These are phyloP conservation scores for Sebastes minor DNA, from an alignment of 2,797 vertebrate species.

Conservation along the genomic window DNA sequence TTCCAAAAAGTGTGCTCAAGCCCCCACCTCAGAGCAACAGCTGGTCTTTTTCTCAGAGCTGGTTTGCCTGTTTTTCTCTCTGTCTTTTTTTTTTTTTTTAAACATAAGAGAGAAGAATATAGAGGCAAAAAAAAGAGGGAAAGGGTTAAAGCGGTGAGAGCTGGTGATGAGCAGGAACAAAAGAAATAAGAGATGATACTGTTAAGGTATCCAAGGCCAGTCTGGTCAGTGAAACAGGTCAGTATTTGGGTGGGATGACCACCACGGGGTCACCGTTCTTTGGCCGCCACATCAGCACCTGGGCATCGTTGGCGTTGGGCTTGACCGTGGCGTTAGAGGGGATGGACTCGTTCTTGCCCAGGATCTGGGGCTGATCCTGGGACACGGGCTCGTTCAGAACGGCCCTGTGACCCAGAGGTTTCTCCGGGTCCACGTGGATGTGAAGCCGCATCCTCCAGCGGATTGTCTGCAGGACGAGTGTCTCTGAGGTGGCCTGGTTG, in stretches of 20 bases:
- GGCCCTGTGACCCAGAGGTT: constrained; percentile 90
- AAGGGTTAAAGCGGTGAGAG: constrained; percentile 50
- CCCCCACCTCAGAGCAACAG: constrained; percentile 31
- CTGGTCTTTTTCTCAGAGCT: constrained; percentile 48
- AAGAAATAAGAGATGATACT: constrained; percentile 54
- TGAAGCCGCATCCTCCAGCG: constrained; percentile 95
- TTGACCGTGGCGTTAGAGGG: constrained; percentile 94
- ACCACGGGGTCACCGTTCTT: constrained; percentile 88
- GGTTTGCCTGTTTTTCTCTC: constrained; percentile 30
- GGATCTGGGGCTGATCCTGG: constrained; percentile 93
- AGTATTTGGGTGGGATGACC: constrained; percentile 96
- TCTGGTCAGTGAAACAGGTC: constrained; percentile 63
- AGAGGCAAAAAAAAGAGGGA: constrained; percentile 27
- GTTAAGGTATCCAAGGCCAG: constrained; percentile 70
- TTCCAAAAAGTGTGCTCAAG: constrained; percentile 71
- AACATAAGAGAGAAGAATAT: constrained; percentile 26
- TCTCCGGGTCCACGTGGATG: constrained; percentile 90
- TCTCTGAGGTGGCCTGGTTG: constrained; percentile 90
- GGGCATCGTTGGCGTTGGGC: constrained; percentile 98
- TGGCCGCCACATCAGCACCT: constrained; percentile 99
- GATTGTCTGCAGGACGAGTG: constrained; percentile 92
- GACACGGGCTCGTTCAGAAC: constrained; percentile 87
- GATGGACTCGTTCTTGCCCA: constrained; percentile 93
- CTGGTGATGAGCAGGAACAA: constrained; percentile 50
- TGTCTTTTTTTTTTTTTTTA: constrained; percentile 12